Evolutionary conservation across 2,113 vertebrate genomes (phyloP).

Genomic region (Plotosus lineatus): DNA sequence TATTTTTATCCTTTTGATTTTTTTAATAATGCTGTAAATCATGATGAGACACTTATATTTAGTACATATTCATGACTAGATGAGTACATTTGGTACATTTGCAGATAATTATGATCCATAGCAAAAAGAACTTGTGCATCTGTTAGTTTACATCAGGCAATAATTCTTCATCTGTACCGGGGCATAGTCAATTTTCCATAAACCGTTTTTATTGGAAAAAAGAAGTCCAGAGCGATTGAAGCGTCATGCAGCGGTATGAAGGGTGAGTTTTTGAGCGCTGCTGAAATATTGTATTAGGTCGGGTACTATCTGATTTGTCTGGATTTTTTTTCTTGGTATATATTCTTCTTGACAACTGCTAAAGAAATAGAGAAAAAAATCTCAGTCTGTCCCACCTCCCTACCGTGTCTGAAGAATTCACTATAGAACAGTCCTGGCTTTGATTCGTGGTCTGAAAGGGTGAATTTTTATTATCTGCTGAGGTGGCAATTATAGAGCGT

Average conservation of each 20-base stretch:
- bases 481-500: constrained; percentile 63
- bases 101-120: not conserved
- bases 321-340: constrained; percentile 1
- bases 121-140: not conserved
- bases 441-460: constrained; percentile 32
- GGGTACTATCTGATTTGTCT: constrained; percentile 26
- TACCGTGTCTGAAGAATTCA: constrained; percentile 8
- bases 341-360: constrained; percentile 36
- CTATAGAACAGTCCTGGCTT: constrained; percentile 25
- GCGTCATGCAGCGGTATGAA: constrained; percentile 43
- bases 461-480: constrained; percentile 65
- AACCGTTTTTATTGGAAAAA: constrained; percentile 51
- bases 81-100: not conserved
- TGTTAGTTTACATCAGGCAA: constrained; percentile 42
- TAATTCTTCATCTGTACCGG: constrained; percentile 26
- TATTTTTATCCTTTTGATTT: not conserved
- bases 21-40: not conserved
- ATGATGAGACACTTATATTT: not conserved
- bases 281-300: constrained; percentile 57
- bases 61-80: not conserved
- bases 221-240: constrained; percentile 34
- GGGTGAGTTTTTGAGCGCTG: constrained; percentile 49
- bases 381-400: constrained; percentile 14
- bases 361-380: constrained; percentile 10
- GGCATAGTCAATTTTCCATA: constrained; percentile 36